These are phyloP conservation scores for Philaethria dido DNA, from an alignment of 2,888 invertebrate species.

Conservation along the genomic window DNA sequence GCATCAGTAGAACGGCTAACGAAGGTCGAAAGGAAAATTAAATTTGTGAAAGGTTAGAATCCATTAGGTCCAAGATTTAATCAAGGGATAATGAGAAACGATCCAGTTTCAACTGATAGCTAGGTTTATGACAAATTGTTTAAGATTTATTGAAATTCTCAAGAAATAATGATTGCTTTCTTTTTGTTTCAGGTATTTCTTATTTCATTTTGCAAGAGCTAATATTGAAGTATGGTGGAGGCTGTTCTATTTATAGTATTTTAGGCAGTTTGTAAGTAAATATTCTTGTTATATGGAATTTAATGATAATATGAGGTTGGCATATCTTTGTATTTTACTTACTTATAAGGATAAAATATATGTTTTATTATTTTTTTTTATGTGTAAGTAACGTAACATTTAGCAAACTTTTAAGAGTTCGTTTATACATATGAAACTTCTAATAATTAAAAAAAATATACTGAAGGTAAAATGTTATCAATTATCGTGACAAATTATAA, in stretches of 20 bases:
- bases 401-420: too few species aligned
- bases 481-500: too few species aligned
- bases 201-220: neutral
- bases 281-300: too few species aligned
- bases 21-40: constrained; percentile 49
- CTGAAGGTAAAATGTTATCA: too few species aligned
- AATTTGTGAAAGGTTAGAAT: constrained; percentile 51
- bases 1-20: constrained; percentile 42
- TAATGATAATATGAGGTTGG: too few species aligned
- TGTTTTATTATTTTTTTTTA: too few species aligned
- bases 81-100: constrained; percentile 50
- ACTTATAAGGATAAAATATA: too few species aligned
- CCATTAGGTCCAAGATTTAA: constrained; percentile 51
- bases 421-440: too few species aligned
- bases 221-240: neutral
- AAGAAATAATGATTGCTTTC: neutral
- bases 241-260: neutral
- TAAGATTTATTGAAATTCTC: constrained; percentile 10
- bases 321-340: too few species aligned
- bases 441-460: too few species aligned
- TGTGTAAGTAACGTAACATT: too few species aligned
- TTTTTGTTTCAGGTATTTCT: constrained; percentile 17
- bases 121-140: constrained; percentile 26
- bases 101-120: constrained; percentile 28
- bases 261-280: too few species aligned